Evolutionary conservation across 1,140 invertebrate species (phyloP), one percentile per base, ranked within the genome.

Genomic region (Caerostris extrusa): DNA sequence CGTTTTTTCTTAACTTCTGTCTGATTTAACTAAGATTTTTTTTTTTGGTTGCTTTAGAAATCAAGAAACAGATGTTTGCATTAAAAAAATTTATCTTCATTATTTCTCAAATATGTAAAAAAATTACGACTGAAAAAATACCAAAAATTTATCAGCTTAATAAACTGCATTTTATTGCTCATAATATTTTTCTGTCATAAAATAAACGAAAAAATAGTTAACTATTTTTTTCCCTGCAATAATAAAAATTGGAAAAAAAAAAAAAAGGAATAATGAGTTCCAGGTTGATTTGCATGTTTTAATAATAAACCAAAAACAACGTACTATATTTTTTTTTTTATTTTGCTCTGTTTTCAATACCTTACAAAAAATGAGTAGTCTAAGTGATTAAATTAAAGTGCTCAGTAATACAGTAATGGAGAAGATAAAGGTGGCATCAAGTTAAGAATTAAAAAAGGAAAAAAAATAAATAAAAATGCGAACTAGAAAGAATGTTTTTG

Each of bases 371-470:
- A 12, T 14, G 10, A 77, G 10, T 77, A 77, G 34, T 50, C 34
- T 50, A 77, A 77, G 71, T 53, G 50, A 77, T 77, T 77, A 77
- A 77, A 77, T 77, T 77, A 77, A 77, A 77, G 34, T 34, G 7
- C 10, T 50, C 4, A 10, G 34, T 14, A 50, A 50, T 50, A 53
- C 53, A 34, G 34, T 50, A 77, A 50, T 77, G 34, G 34, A 67
- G 14, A 17, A 64, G 12, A 64, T 17, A n/a, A 67, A 67, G 10
- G 17, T 17, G 12, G 14, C 5, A 14, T 12, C 7, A 67, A 14
- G 61, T 5, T 34, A 67, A 4, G 12, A 17, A 67, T 67, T 67
- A 67, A 67, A n/a, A 67, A 67, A 17, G n/a, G n/a, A 12, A 12
- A 34, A 34, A 34, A 34, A 34, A 34, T 34, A 34, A 34, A 34